A percentile compares a stretch with the other conserved stretches of the same genome.
Evolutionary conservation across 2,888 invertebrate genomes (phyloP).

Genomic region (Onthophagus sagittarius): DNA sequence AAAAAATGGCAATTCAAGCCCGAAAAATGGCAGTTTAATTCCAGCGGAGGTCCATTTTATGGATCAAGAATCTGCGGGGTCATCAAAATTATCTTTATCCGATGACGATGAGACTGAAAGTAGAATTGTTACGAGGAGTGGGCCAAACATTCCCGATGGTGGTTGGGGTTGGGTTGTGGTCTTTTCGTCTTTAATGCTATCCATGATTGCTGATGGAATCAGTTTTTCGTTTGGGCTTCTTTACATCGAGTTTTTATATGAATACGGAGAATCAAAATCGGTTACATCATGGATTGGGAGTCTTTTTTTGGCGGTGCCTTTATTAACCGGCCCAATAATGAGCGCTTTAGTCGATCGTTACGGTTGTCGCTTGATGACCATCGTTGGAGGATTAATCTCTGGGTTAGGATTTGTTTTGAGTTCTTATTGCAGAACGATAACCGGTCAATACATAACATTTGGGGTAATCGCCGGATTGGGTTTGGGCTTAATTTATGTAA

Average conservation of each 20-base stretch:
- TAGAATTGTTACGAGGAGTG: slow-evolving; percentile 39
- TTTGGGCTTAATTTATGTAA: slow-evolving; percentile 79
- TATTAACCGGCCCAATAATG: slow-evolving; percentile 79
- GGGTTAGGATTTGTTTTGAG: slow-evolving; percentile 74
- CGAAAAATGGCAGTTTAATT: slow-evolving; percentile 7
- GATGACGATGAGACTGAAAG: slow-evolving; percentile 44
- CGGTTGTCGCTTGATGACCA: slow-evolving; percentile 42
- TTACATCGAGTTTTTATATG: slow-evolving; percentile 75
- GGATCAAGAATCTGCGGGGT: slow-evolving; percentile 52
- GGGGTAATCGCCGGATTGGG: slow-evolving; percentile 82
- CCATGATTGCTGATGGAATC: slow-evolving; percentile 88
- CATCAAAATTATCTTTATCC: slow-evolving; percentile 53
- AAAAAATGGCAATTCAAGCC: background rate
- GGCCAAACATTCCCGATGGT: slow-evolving; percentile 69
- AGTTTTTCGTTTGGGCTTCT: slow-evolving; percentile 90
- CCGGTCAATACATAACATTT: slow-evolving; percentile 79
- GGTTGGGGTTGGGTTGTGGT: slow-evolving; percentile 92
- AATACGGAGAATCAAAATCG: slow-evolving; percentile 77
- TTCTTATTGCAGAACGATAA: slow-evolving; percentile 66
- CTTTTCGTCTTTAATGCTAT: slow-evolving; percentile 76
- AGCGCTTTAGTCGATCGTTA: slow-evolving; percentile 75
- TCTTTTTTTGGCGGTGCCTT: slow-evolving; percentile 83
- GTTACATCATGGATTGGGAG: slow-evolving; percentile 90
- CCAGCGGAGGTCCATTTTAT: slow-evolving; percentile 15
- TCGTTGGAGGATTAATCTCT: slow-evolving; percentile 66